Base-by-base conservation (phyloP, 2,113 vertebrate species). In the Seriola dumerili region DNA sequence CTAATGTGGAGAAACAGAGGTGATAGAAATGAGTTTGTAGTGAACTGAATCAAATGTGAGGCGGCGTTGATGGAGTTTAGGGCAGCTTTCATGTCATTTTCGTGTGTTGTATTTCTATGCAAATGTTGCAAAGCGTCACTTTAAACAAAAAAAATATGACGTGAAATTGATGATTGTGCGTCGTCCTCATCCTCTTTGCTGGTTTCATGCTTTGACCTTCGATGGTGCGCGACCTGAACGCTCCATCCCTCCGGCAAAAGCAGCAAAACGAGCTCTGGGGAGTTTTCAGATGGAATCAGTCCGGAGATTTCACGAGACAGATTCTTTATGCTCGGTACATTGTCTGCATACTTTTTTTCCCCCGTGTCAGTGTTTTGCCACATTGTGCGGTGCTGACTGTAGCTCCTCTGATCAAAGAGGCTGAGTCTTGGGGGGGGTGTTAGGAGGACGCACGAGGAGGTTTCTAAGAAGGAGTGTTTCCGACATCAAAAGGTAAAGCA, bases 341-440 rank as follows among this genome's bases (percentile, higher is more conserved):
- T 54, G 69, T 84, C 86, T 83, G 70, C 82, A 16, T 19, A 23
- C 1, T 40, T 44, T 54, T 48, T 40, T 44, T 46, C 36, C n/a
- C 44, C 42, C 14, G 21, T 58, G 71, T 86, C 79, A 54, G 88
- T 42, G 80, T 80, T 86, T 76, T 76, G 21, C 73, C 71, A 36
- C 73, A 29, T 85, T 80, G 68, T 74, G 59, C 55, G 3, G 66
- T 1, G 42, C 76, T 16, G 81, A 59, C 65, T 70, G 63, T 19
- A 76, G 78, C 76, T 62, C 0, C 44, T 80, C 63, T 64, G 90
- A 91, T 93, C 86, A 90, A 83, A 91, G 72, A 34, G 70, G 55
- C 61, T 55, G 73, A 70, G 73, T 57, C 84, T 82, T 9, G 80
- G 76, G 32, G 42, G 16, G 76, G 84, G 72, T 80, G 83, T 62